Base-by-base conservation (phyloP, 2,888 invertebrate genomes). In the Neoascia interrupta region DNA sequence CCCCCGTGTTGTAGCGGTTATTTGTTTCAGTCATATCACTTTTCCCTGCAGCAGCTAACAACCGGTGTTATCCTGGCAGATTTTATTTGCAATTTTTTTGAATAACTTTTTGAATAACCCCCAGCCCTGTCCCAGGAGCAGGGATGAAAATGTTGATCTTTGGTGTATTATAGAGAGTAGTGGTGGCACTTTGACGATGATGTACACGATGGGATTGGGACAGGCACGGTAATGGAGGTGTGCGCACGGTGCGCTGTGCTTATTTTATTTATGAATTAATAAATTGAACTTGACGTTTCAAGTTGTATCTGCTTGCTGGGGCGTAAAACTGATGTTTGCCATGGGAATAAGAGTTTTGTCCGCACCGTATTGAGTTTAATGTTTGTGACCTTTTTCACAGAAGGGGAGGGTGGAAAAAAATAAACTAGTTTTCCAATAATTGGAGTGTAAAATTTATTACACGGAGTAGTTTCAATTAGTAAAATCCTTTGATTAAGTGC, bases 271-370 rank as follows among this genome's bases (percentile, higher is more conserved):
- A 43, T 69, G 58, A 69, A 69, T 69, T 69, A 69, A 60, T 51
- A 69, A 69, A 69, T 69, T 58, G 69, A 69, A 51, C 49, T 60
- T 69, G 69, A 69, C 51, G 58, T 69, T 51, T 41, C 21, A 43
- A 47, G 28, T 21, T 23, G 51, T 23, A 31, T n/a, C 21, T 11
- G 31, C 10, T 31, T 41, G 28, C 11, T 23, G 5, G 16, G 45
- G 36, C 16, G 45, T 11, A 28, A 18, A 8, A 34, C 26, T 18
- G 41, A 16, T 53, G 53, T 45, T 53, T 64, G 36, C 13, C 34
- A 18, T 53, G 64, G 43, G 64, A 64, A 34, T 36, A 18, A 26
- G 5, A 5, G 21, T n/a, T n/a, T n/a, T n/a, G n/a, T n/a, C n/a
- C n/a, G n/a, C n/a, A n/a, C n/a, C n/a, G n/a, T n/a, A n/a, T n/a